Evolutionary conservation across 2,113 vertebrate genomes (phyloP), one percentile per base, ranked within the genome.

Genomic region (Sceloporus tristichus): DNA sequence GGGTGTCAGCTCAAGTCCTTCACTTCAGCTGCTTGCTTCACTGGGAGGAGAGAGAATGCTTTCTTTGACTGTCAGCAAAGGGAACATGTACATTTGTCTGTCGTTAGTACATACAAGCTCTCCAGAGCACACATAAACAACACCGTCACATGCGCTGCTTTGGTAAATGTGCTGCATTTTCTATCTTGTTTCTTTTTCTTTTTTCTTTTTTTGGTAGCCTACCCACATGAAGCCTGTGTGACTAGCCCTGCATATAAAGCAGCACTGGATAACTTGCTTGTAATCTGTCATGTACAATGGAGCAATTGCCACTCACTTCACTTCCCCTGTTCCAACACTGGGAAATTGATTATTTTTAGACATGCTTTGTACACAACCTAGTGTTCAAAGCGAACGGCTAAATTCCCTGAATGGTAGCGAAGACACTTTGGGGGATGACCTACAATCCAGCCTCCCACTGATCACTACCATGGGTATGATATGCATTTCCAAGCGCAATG

Each of bases 321-420:
- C 89, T 89, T 90, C 82, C 84, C 62, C 85, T n/a, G 66, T 82
- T 88, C 84, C 90, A 91, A 88, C 81, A 77, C 89, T 93, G 90
- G 89, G 90, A 90, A 93, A 78, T 34, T 92, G 42, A 70, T 85
- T 93, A 84, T 68, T 95, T 96, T 91, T 91, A 95, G 90, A 89
- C 86, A 3, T 74, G 88, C 92, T 92, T 93, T 92, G 86, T 91
- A 65, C 40, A 90, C 88, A 91, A 93, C 79, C 88, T 8, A 80
- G 74, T 91, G 94, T 93, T 91, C 93, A 94, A 94, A 95, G 92
- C 42, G 85, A 71, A 80, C 81, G 18, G 19, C 89, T 91, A 77
- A 95, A 95, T 88, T 92, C 92, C 91, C 95, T 94, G 95, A 95
- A 90, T 62, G 25, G 88, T 84, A 89, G 93, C 90, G 92, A 96